phyloP scores from a whole-genome alignment of 2,888 invertebrate genomes.

The Drosophila helvetica region DNA sequence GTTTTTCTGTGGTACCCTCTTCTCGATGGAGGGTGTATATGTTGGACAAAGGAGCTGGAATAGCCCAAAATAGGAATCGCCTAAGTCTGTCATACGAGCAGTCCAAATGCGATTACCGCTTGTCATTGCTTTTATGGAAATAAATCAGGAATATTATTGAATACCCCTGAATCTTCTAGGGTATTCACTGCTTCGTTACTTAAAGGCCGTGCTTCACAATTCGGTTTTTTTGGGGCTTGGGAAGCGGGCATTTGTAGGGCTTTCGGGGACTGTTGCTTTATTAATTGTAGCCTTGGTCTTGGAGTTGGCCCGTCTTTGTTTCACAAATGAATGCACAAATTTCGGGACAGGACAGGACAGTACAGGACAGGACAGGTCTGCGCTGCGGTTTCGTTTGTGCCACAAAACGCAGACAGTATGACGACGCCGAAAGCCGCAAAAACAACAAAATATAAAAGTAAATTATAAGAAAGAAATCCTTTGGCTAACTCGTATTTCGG shows the following conservation, averaged over 20 bases:
- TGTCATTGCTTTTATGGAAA: not conserved
- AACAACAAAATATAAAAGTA: conserved; percentile 38
- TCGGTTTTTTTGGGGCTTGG: conserved; percentile 34
- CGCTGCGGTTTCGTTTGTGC: conserved; percentile 59
- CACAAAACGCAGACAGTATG: conserved; percentile 76
- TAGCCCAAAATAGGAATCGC: not conserved
- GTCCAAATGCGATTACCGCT: too few species aligned
- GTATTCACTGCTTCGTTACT: conserved; percentile 19
- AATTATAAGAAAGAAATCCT: conserved; percentile 38
- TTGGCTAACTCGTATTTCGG: conserved; percentile 58
- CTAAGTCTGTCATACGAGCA: too few species aligned
- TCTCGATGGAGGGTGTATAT: not conserved
- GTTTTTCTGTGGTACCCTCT: conserved; percentile 17
- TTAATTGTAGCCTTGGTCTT: conserved; percentile 77
- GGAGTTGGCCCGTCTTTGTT: conserved; percentile 56
- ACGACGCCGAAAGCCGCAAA: conserved; percentile 60
- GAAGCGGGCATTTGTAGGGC: conserved; percentile 68
- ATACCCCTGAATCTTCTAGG: conserved; percentile 2
- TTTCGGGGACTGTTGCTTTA: conserved; percentile 59
- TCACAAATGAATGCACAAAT: conserved; percentile 79
- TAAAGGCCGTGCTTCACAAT: conserved; percentile 1
- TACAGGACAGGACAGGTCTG: too few species aligned
- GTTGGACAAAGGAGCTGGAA: not conserved
- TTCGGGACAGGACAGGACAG: conserved; percentile 54
- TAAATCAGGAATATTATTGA: not conserved